Evolutionary conservation across 2,113 vertebrate species (phyloP).

Genomic region (Anguilla rostrata): DNA sequence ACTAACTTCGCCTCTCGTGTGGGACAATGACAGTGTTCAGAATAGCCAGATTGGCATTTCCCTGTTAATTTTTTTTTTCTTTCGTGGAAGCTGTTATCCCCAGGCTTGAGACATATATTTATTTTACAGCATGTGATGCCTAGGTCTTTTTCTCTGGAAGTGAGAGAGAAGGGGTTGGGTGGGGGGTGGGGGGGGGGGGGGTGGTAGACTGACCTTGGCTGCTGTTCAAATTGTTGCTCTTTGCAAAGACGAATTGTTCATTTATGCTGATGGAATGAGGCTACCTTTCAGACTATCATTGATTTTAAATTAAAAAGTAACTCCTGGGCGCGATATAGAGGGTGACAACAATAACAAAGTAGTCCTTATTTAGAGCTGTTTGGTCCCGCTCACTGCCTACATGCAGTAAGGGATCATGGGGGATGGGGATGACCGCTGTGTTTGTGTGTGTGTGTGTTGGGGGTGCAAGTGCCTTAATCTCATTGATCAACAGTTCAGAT

Average conservation of each 20-base stretch:
- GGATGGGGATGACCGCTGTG: slow-evolving; percentile 37
- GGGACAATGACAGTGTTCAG: neutral
- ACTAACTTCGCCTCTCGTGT: neutral
- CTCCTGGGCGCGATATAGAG: slow-evolving; percentile 68
- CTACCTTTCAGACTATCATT: slow-evolving; percentile 64
- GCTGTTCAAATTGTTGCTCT: slow-evolving; percentile 46
- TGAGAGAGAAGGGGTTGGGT: slow-evolving; percentile 7
- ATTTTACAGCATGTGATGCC: slow-evolving; percentile 1
- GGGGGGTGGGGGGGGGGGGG: neutral
- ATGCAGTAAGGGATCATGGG: neutral
- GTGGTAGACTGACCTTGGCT: slow-evolving; percentile 50
- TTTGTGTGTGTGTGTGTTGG: neutral
- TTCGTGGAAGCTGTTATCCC: slow-evolving; percentile 37
- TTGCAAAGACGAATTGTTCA: slow-evolving; percentile 66
- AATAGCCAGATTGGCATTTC: neutral
- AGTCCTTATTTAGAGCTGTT: slow-evolving; percentile 66
- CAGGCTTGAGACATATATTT: neutral
- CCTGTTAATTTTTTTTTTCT: neutral
- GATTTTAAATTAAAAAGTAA: slow-evolving; percentile 80
- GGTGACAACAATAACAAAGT: slow-evolving; percentile 70
- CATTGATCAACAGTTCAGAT: slow-evolving; percentile 68
- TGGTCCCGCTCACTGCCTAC: slow-evolving; percentile 45
- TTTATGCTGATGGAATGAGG: slow-evolving; percentile 60
- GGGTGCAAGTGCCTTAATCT: slow-evolving; percentile 51
- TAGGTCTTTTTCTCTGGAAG: neutral